Evolutionary conservation across 2,113 vertebrate genomes (phyloP).

Genomic region (Andinoacara biseriatus): DNA sequence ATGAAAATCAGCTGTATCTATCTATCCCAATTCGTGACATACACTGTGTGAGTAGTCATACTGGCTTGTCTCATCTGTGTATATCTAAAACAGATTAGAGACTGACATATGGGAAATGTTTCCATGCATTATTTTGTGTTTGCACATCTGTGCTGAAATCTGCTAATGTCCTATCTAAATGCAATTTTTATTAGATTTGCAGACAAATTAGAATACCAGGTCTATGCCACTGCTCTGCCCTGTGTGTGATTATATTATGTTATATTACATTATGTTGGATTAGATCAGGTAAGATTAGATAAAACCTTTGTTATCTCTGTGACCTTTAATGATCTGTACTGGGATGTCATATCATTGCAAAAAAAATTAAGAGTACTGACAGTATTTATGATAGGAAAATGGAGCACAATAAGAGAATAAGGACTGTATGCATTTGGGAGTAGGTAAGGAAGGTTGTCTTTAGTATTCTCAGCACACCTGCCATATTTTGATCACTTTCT

Average conservation of each 20-base stretch:
- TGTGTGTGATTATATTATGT: constrained; percentile 59
- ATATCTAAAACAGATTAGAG: constrained; percentile 17
- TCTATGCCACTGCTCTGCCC: constrained; percentile 14
- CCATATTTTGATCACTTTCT: not conserved
- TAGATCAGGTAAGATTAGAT: constrained; percentile 60
- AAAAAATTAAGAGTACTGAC: not conserved
- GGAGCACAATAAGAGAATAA: not conserved
- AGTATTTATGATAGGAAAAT: not conserved
- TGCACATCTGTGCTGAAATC: constrained; percentile 24
- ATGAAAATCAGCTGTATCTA: not conserved
- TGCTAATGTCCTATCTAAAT: constrained; percentile 39
- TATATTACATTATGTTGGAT: constrained; percentile 59
- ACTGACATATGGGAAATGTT: not conserved
- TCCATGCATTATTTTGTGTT: not conserved
- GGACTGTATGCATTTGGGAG: not conserved
- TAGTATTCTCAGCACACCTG: not conserved
- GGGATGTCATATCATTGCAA: not conserved
- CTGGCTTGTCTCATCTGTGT: not conserved
- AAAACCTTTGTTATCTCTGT: constrained; percentile 48
- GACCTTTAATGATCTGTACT: constrained; percentile 47
- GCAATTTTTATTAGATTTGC: constrained; percentile 47
- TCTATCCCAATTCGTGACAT: not conserved
- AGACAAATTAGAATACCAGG: constrained; percentile 36
- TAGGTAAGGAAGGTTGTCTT: not conserved
- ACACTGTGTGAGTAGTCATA: not conserved